Evolutionary conservation across 2,113 vertebrate genomes (phyloP).

Genomic region (Vulpes vulpes): DNA sequence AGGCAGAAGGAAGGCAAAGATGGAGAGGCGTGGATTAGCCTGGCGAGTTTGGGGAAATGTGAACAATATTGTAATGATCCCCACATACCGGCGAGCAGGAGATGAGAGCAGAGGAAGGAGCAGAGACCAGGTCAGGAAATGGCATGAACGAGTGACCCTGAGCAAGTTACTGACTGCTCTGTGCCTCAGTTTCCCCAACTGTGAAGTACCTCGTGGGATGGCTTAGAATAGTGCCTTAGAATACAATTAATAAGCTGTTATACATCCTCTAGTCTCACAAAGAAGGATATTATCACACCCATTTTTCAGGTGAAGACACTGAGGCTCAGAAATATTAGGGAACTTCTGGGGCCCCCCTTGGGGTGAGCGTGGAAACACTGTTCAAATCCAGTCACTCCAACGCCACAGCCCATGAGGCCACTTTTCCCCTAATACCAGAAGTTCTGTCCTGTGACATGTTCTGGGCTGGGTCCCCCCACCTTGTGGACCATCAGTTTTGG

Average conservation of each 20-base stretch:
- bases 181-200: neutral
- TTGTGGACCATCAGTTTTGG: neutral
- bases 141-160: neutral
- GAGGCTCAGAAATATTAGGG: neutral
- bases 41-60: neutral
- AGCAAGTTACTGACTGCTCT: neutral
- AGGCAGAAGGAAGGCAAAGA: neutral
- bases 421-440: neutral
- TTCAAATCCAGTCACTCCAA: neutral
- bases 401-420: neutral
- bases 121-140: too few species aligned
- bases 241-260: neutral
- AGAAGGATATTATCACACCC: neutral
- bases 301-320: neutral
- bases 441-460: neutral
- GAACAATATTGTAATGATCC: fast-evolving
- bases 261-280: neutral
- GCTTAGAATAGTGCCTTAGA: neutral
- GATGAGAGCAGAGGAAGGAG: too few species aligned
- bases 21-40: neutral
- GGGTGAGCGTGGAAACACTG: neutral
- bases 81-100: fast-evolving
- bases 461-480: neutral
- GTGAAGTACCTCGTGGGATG: neutral
- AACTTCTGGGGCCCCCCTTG: neutral